Conservation (phyloP, 1,140 invertebrate species). For the Sipha flava region DNA sequence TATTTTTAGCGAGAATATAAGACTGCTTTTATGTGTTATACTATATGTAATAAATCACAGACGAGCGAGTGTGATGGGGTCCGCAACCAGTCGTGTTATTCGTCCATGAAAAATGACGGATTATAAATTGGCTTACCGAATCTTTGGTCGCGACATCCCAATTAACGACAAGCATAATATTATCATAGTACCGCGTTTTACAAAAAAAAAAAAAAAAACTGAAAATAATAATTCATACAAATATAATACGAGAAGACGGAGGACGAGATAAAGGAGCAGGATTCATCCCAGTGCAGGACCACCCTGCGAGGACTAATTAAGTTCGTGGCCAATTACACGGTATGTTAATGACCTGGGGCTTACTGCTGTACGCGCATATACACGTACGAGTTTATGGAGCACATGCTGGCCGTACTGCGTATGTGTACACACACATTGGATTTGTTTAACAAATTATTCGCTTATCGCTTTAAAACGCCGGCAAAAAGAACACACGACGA, state of each 20-base stretch:
- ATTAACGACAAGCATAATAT: slow-evolving; percentile 13
- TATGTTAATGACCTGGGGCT: background rate
- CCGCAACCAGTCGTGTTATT: background rate
- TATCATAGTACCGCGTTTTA: background rate
- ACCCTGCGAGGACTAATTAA: slow-evolving; percentile 17
- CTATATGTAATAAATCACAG: background rate
- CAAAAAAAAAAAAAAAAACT: background rate
- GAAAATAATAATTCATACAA: background rate
- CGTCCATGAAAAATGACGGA: background rate
- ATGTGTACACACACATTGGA: background rate
- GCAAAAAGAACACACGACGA: background rate
- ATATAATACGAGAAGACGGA: background rate
- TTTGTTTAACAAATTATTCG: background rate
- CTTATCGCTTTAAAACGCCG: slow-evolving; percentile 4
- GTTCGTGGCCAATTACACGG: slow-evolving; percentile 11
- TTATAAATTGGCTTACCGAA: background rate
- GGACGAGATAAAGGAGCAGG: no score
- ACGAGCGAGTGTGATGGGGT: no score
- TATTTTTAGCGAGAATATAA: no score
- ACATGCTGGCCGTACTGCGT: no score
- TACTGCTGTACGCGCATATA: background rate
- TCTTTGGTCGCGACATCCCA: background rate
- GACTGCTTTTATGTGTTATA: background rate
- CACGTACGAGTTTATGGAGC: background rate
- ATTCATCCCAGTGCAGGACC: background rate